Base-by-base conservation (phyloP, 1,140 invertebrate genomes). In the Drosophila leontia region DNA sequence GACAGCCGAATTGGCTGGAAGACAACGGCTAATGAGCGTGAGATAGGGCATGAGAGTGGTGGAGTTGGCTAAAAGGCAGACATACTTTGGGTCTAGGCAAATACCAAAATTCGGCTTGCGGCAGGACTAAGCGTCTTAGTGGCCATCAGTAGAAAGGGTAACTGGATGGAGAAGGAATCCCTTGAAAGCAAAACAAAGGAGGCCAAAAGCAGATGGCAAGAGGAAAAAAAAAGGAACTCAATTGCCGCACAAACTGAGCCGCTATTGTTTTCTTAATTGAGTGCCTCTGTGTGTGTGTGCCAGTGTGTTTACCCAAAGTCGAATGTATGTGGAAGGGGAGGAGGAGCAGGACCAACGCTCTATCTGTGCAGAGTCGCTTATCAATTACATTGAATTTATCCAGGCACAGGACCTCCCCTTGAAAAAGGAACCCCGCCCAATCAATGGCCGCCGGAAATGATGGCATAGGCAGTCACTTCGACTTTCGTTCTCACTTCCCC, bases 221-320 rank as follows among this genome's bases (percentile, higher is more conserved):
- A 74, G 47, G 29, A 59, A 5, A 19, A 7, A 35, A 53, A 35
- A 51, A 29, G 63, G 72, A 78, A 78, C 55, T 78, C 59, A 79
- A 79, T 65, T 79, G 77, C 65, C 77, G 59, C 77, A 79, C 59
- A 79, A 78, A 72, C 77, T 50, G 58, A 64, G 68, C 55, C 48
- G 55, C 75, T 50, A 79, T 79, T 79, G 75, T 79, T 79, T 79
- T 79, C 77, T 78, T 79, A 79, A 79, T 78, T 79, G 77, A 79
- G 77, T 79, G 75, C 67, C 63, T 70, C 41, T 32, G 35, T 35
- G n/a, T 44, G 57, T 41, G 39, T 39, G 29, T 44, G 44, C 23
- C 29, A 41, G 41, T 70, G 12, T 78, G 67, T 65, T 78, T 79
- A 50, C 55, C 44, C 42, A 71, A 56, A 50, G 45, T 37, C 76